A percentile compares a stretch with the other conserved stretches of the same genome.
Conservation (phyloP, 2,797 vertebrate genomes). For the Syndactyla subalaris region DNA sequence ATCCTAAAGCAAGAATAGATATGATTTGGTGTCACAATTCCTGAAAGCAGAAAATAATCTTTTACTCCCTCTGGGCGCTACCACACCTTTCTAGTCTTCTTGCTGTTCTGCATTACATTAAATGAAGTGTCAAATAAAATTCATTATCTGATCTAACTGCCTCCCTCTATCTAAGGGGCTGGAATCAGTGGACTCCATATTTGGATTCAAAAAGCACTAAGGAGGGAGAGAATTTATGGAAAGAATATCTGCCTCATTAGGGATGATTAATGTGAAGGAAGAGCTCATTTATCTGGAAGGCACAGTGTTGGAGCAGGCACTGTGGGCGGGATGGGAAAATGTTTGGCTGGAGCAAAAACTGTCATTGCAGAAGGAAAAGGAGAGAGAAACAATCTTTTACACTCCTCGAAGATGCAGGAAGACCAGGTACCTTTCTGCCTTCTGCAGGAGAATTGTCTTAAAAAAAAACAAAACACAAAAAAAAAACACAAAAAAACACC, state of each 20-base stretch:
- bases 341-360: not conserved
- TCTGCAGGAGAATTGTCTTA: not conserved
- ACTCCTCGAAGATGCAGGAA: not conserved
- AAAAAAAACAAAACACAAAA: not conserved
- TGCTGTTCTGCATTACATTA: not conserved
- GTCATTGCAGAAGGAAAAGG: not conserved
- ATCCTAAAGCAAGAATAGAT: not conserved
- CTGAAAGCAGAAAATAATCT: not conserved
- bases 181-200: not conserved
- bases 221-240: not conserved
- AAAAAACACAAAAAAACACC: too few species aligned
- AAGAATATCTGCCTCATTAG: slow-evolving; percentile 9
- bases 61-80: not conserved
- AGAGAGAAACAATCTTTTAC: not conserved
- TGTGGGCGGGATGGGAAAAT: not conserved
- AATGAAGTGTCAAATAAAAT: not conserved
- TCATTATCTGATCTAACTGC: not conserved
- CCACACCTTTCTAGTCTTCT: not conserved
- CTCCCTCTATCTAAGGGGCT: not conserved
- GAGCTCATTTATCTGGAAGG: not conserved
- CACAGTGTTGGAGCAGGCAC: not conserved
- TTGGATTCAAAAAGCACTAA: fast-evolving
- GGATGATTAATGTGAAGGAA: slow-evolving; percentile 12
- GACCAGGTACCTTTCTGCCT: not conserved
- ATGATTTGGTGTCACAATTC: not conserved